phyloP scores from a whole-genome alignment of 2,888 invertebrate species.

The Chirona hameri region DNA sequence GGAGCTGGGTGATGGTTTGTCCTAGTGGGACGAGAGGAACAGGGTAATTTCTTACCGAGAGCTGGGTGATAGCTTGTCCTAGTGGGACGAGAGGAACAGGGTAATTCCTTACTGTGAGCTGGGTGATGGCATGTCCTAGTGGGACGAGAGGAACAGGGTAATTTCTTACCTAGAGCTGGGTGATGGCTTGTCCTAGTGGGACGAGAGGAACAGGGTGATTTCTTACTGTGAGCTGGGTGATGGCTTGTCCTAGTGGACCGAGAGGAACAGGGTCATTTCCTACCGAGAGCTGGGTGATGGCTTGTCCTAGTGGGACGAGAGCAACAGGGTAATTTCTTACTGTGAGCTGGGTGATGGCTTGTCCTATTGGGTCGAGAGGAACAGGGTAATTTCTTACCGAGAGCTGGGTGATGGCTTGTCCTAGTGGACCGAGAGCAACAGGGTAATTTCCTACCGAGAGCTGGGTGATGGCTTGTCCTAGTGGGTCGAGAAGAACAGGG shows the following conservation, averaged over 20 bases:
- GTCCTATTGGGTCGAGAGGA: neutral
- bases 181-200: neutral
- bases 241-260: neutral
- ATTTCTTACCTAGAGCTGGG: no score
- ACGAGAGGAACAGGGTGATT: neutral
- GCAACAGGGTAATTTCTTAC: neutral
- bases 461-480: neutral
- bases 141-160: no score
- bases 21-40: no score
- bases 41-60: no score
- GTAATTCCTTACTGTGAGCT: neutral
- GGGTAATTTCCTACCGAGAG: neutral
- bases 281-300: neutral
- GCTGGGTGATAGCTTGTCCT: neutral
- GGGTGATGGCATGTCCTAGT: neutral
- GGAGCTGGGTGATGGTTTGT: neutral
- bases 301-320: neutral
- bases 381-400: no score
- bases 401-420: neutral
- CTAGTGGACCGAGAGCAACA: neutral
- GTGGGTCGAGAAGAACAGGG: no score
- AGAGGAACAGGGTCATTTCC: no score
- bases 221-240: neutral
- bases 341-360: neutral
- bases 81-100: neutral